Evolutionary conservation across 2,113 vertebrate genomes (phyloP).

Genomic region (Saiga tatarica): DNA sequence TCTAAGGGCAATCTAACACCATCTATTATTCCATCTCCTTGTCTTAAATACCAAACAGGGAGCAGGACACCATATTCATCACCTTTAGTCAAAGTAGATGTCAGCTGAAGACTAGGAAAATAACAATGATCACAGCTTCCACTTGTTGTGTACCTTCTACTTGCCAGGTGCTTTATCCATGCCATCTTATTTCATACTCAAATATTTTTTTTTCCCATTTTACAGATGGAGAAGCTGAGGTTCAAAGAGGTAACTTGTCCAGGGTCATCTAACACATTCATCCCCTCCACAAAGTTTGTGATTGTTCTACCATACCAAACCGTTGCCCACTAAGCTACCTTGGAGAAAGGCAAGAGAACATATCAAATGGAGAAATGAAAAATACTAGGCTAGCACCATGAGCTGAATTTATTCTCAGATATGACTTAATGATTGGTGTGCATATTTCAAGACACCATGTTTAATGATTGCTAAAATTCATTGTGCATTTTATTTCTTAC

Average conservation of each 20-base stretch:
- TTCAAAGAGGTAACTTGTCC: background rate
- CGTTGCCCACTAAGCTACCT: background rate
- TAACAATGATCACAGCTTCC: background rate
- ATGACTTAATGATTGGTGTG: background rate
- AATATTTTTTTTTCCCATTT: background rate
- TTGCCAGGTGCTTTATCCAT: background rate
- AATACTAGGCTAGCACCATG: background rate
- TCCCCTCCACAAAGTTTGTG: background rate
- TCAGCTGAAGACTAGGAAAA: background rate
- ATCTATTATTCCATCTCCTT: background rate
- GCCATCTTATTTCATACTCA: background rate
- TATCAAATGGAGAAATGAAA: background rate
- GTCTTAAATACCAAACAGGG: background rate
- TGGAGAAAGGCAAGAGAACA: background rate
- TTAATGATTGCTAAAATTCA: background rate
- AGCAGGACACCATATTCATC: background rate
- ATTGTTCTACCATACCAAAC: background rate
- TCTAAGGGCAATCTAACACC: background rate
- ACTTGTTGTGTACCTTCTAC: background rate
- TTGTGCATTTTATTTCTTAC: background rate
- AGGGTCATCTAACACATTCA: background rate
- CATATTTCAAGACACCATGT: background rate
- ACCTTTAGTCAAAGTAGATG: background rate
- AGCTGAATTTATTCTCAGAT: background rate
- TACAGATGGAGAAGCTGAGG: background rate